Evolutionary conservation across 2,113 vertebrate species (phyloP).

Genomic region (cattle (Bos taurus)): ARS-UCD2.0 NC_037332.1:24255001-24255500

Average conservation of each 20-base stretch:
- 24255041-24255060: neutral
- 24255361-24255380: neutral
- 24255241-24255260: neutral
- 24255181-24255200: neutral
- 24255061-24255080: neutral
- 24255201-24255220: neutral
- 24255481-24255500: neutral
- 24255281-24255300: neutral
- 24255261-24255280: neutral
- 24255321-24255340: neutral
- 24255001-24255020: neutral
- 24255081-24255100: neutral
- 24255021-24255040: neutral
- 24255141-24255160: neutral
- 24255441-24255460: neutral
- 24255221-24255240: neutral
- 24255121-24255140: neutral
- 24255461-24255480: neutral
- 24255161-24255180: neutral
- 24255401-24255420: neutral
- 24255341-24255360: neutral
- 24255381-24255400: neutral
- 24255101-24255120: neutral
- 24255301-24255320: neutral
- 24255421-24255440: neutral